Evolutionary conservation across 2,113 vertebrate genomes (phyloP).

Genomic region (Dinomys branickii): DNA sequence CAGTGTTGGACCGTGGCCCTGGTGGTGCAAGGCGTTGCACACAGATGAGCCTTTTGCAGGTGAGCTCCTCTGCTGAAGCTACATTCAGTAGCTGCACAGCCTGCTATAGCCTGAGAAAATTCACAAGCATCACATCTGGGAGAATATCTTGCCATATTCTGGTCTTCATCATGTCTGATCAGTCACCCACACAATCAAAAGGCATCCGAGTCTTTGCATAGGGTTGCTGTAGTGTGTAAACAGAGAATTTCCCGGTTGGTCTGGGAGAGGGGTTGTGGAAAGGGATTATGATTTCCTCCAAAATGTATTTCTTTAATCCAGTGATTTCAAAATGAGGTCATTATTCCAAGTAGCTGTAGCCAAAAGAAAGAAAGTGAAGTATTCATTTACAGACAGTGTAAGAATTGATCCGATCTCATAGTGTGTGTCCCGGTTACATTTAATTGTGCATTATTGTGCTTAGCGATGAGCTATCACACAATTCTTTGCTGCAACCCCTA

Average conservation of each 20-base stretch:
- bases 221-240: neutral
- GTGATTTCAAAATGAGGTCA: neutral
- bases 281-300: neutral
- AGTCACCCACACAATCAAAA: neutral
- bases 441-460: conserved; percentile 45
- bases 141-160: neutral
- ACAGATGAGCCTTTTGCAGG: neutral
- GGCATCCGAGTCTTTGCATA: neutral
- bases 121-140: neutral
- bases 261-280: neutral
- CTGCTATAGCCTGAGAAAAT: neutral
- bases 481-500: neutral
- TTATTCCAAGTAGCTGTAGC: conserved; percentile 53
- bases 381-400: conserved; percentile 75
- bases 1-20: neutral
- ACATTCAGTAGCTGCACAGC: neutral
- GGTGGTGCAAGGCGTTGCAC: neutral
- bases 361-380: conserved; percentile 58
- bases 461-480: neutral
- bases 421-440: conserved; percentile 74
- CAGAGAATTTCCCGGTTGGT: neutral
- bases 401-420: conserved; percentile 67
- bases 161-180: neutral
- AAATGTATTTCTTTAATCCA: conserved; percentile 46
- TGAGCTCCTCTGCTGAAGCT: neutral